A percentile compares a stretch with the other conserved stretches of the same genome.
phyloP scores from a whole-genome alignment of 2,113 vertebrate genomes.

The Coptodon rendalli region DNA sequence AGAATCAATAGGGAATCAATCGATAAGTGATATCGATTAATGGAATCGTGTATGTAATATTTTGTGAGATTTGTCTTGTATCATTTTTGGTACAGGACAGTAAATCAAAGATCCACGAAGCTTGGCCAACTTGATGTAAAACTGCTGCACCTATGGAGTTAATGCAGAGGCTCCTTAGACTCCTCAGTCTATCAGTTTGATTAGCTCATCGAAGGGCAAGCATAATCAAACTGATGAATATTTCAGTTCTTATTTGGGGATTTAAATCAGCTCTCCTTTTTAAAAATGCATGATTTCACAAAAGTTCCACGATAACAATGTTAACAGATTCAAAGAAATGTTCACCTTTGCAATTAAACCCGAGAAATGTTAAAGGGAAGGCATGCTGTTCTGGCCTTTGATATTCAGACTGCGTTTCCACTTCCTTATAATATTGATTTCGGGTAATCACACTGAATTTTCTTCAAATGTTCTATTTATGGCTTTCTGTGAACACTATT shows the following conservation, averaged over 20 bases:
- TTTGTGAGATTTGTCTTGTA: background rate
- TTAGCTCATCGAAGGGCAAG: slow-evolving; percentile 3
- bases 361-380: background rate
- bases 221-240: slow-evolving; percentile 18
- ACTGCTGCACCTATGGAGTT: background rate
- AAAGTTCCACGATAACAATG: slow-evolving; percentile 11
- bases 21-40: background rate
- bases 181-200: background rate
- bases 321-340: slow-evolving; percentile 54
- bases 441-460: background rate
- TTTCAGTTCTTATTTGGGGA: slow-evolving; percentile 29
- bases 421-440: slow-evolving; percentile 9
- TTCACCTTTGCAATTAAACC: slow-evolving; percentile 44
- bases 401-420: background rate
- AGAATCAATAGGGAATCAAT: background rate
- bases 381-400: background rate
- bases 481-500: slow-evolving; percentile 9
- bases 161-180: background rate
- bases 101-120: background rate
- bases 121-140: background rate
- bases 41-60: background rate
- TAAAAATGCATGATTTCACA: slow-evolving; percentile 49
- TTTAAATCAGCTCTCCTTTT: slow-evolving; percentile 32
- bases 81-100: background rate
- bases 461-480: slow-evolving; percentile 24